Evolutionary conservation across 1,140 invertebrate genomes (phyloP).

Genomic region (Hyphantria cunea): DNA sequence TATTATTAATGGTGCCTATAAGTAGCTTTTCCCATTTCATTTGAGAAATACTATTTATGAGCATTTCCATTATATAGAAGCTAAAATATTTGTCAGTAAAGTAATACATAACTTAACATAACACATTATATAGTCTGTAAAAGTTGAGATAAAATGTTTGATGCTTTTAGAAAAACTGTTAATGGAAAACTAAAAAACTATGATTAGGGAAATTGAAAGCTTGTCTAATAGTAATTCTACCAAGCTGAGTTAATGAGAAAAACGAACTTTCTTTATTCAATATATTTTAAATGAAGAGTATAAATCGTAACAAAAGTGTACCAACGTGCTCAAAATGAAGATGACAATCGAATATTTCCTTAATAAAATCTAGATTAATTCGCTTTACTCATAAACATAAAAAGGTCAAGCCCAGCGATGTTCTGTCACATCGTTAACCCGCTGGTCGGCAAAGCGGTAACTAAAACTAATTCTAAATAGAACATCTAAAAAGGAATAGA

Average conservation of each 20-base stretch:
- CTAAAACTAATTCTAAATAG: constrained; percentile 34
- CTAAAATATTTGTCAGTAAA: constrained; percentile 17
- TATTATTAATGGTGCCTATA: constrained; percentile 20
- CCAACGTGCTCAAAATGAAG: no score
- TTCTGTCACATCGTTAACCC: constrained; percentile 34
- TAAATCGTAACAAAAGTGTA: no score
- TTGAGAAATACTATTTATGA: constrained; percentile 8
- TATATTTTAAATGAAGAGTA: no score
- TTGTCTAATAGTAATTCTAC: constrained; percentile 52
- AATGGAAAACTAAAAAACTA: constrained; percentile 36
- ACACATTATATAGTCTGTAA: constrained; percentile 7
- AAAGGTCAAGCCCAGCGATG: constrained; percentile 44
- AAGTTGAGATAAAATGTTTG: constrained; percentile 12
- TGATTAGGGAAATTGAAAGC: constrained; percentile 46
- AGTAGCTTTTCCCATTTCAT: constrained; percentile 22
- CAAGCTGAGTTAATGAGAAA: constrained; percentile 48
- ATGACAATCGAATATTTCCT: background rate
- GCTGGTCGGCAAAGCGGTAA: constrained; percentile 58
- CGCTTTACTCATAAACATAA: constrained; percentile 33
- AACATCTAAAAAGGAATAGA: constrained; percentile 39
- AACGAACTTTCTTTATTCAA: constrained; percentile 13
- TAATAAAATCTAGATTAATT: background rate
- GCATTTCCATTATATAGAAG: constrained; percentile 4
- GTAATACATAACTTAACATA: constrained; percentile 4
- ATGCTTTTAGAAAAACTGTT: constrained; percentile 9